Evolutionary conservation across 1,140 invertebrate species (phyloP).

Genomic region (Drosophila repleta): DNA sequence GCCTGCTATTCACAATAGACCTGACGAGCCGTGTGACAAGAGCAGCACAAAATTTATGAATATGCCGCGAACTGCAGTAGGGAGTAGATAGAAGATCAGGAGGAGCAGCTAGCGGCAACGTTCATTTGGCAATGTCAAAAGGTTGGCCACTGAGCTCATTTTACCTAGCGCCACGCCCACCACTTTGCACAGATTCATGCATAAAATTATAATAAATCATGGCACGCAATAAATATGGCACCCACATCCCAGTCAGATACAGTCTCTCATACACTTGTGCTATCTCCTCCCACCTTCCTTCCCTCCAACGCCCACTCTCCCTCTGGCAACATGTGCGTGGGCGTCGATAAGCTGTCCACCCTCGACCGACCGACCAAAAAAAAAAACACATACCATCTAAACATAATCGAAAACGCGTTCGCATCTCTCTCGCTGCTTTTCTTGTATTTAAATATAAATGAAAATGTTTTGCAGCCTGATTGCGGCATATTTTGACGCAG

Average conservation of each 20-base stretch:
- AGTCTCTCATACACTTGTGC: neutral
- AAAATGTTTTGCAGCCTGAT: conserved; percentile 81
- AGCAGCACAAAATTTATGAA: neutral
- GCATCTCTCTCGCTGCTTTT: conserved; percentile 33
- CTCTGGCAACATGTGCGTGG: conserved; percentile 47
- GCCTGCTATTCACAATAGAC: too few species aligned
- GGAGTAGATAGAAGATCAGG: too few species aligned
- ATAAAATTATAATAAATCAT: conserved; percentile 83
- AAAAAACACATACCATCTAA: conserved; percentile 64
- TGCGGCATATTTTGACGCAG: conserved; percentile 81
- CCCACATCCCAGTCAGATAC: conserved; percentile 29
- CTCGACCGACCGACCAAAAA: conserved; percentile 3
- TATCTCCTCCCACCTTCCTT: neutral
- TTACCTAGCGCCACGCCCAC: conserved; percentile 66
- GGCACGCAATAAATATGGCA: conserved; percentile 75
- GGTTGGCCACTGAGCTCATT: conserved; percentile 54
- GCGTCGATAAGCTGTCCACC: conserved; percentile 73
- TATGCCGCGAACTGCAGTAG: conserved; percentile 2
- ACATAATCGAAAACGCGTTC: conserved; percentile 79
- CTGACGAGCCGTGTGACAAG: neutral
- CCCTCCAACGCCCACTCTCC: neutral
- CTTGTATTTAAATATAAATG: conserved; percentile 82
- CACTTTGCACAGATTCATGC: conserved; percentile 71
- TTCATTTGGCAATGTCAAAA: conserved; percentile 45
- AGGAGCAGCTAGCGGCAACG: neutral